These are phyloP conservation scores for Drepana falcataria DNA, from an alignment of 2,888 invertebrate species.

Conservation along the genomic window DNA sequence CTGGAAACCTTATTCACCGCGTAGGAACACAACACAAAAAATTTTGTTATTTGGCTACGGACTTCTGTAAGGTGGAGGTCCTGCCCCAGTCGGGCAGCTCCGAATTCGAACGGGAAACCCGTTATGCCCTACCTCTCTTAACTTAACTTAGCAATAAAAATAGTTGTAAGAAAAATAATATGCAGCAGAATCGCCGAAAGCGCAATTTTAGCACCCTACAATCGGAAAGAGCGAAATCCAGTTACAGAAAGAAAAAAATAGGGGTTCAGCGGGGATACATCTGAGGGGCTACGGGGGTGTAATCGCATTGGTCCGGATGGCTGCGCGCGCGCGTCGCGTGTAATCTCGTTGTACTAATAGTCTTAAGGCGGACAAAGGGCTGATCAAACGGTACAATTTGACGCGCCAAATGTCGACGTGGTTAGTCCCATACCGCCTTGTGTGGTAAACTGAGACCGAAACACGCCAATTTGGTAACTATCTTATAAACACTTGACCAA, in stretches of 20 bases:
- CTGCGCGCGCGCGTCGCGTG: constrained; percentile 60
- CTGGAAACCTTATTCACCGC: too few relatives aligned
- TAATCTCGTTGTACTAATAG: constrained; percentile 72
- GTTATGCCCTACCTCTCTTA: too few relatives aligned
- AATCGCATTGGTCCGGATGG: constrained; percentile 62
- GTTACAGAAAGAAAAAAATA: constrained; percentile 47
- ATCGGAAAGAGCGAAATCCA: constrained; percentile 36
- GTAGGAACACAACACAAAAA: too few relatives aligned
- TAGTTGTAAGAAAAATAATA: background rate
- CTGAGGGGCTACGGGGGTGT: constrained; percentile 25
- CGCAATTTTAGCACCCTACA: constrained; percentile 29
- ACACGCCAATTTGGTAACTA: background rate
- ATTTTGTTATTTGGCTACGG: too few relatives aligned
- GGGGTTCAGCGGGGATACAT: constrained; percentile 16
- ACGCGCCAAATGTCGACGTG: constrained; percentile 65
- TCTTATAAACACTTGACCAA: too few relatives aligned
- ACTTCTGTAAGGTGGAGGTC: too few relatives aligned
- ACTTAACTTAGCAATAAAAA: background rate
- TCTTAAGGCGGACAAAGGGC: constrained; percentile 71
- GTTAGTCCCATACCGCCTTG: constrained; percentile 4
- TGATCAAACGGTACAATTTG: constrained; percentile 69
- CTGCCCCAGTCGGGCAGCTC: too few relatives aligned
- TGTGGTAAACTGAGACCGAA: background rate
- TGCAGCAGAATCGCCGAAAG: background rate
- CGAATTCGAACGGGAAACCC: too few relatives aligned